phyloP scores from a whole-genome alignment of 2,113 vertebrate genomes.

The Misgurnus anguillicaudatus region DNA sequence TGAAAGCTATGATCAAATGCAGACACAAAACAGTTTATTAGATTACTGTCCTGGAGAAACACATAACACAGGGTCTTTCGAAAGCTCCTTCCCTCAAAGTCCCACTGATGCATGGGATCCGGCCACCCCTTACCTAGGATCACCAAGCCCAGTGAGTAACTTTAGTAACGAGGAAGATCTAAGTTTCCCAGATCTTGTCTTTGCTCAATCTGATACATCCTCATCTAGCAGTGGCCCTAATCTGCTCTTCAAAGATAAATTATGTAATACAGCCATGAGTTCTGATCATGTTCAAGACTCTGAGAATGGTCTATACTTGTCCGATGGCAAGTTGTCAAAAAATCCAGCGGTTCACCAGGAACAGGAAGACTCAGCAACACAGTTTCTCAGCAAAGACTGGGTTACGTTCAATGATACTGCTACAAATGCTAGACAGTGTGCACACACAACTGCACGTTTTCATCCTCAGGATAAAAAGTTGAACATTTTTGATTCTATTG shows the following conservation, averaged over 20 bases:
- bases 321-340: conserved; percentile 61
- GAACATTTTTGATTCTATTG: conserved; percentile 43
- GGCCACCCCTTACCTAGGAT: conserved; percentile 75
- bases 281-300: conserved; percentile 56
- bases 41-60: conserved; percentile 75
- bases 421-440: conserved; percentile 22
- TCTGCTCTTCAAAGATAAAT: conserved; percentile 66
- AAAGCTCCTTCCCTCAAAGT: conserved; percentile 77
- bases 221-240: conserved; percentile 61
- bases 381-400: conserved; percentile 57
- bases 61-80: conserved; percentile 73
- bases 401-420: conserved; percentile 52
- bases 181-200: conserved; percentile 70
- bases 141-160: conserved; percentile 74
- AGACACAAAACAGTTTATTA: conserved; percentile 70
- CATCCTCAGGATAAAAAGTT: conserved; percentile 58
- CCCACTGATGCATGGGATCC: conserved; percentile 73
- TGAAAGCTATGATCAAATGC: conserved; percentile 72
- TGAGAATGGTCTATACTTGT: conserved; percentile 51
- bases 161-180: conserved; percentile 71
- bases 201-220: conserved; percentile 65
- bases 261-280: conserved; percentile 51
- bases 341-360: conserved; percentile 52
- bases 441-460: conserved; percentile 30
- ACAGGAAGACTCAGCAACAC: conserved; percentile 64